Evolutionary conservation across 2,113 vertebrate species (phyloP).

Genomic region (Labrus mixtus): DNA sequence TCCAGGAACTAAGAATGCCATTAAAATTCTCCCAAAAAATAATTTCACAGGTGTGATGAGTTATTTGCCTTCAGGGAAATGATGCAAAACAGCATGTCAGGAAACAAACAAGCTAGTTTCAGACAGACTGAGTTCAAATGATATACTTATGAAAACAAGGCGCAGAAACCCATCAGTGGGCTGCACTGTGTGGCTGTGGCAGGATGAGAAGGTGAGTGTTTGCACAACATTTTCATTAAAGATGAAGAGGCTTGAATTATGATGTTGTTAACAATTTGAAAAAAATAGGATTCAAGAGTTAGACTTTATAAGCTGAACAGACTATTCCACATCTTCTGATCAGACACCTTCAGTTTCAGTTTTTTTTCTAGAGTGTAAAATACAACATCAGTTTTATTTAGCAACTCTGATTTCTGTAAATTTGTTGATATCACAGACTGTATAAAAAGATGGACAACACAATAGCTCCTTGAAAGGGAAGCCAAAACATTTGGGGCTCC

Average conservation of each 20-base stretch:
- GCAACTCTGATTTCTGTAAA: too few relatives aligned
- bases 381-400: too few relatives aligned
- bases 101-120: slow-evolving; percentile 32
- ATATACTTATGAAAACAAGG: slow-evolving; percentile 39
- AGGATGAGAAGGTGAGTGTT: slow-evolving; percentile 8
- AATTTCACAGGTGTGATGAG: slow-evolving; percentile 71
- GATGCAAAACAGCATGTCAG: slow-evolving; percentile 42
- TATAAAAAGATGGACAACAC: too few relatives aligned
- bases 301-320: background rate
- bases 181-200: background rate
- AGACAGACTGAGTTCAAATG: slow-evolving; percentile 49
- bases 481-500: too few relatives aligned
- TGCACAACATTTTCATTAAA: slow-evolving; percentile 34
- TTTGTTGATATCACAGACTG: too few relatives aligned
- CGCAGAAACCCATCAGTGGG: slow-evolving; percentile 45
- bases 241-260: slow-evolving; percentile 22
- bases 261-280: background rate
- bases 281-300: background rate
- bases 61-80: slow-evolving; percentile 66
- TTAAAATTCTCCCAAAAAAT: slow-evolving; percentile 56
- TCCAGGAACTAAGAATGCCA: slow-evolving; percentile 42
- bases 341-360: too few relatives aligned
- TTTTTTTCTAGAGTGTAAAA: too few relatives aligned
- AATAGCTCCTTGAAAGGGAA: too few relatives aligned
- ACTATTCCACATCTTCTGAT: background rate